Base-by-base conservation (phyloP, 2,888 invertebrate species). In the Polietes domitor region DNA sequence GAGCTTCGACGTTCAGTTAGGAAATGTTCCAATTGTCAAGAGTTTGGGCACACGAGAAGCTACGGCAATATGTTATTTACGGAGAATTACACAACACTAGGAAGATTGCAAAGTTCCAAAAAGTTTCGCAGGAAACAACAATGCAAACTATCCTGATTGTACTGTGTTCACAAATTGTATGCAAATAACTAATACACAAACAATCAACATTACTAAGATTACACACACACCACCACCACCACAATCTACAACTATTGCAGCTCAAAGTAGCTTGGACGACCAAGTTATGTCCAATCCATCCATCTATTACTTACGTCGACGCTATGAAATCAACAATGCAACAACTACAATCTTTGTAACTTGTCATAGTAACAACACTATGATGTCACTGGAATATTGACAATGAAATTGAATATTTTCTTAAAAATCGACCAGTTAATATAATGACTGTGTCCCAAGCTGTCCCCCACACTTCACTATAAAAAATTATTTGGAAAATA, bases 131-230 rank as follows among this genome's bases (percentile, higher is more conserved):
- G 5, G 19, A n/a, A 50, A 50, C 50, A 2, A 17, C 61, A 26
- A 28, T 61, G n/a, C 61, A 61, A 61, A n/a, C 61, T n/a, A 58
- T 17, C n/a, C 26, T 32, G 24, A 9, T 58, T 58, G 28, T 15
- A 15, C 32, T 61, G 61, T 26, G 61, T 28, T 32, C 58, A 28
- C 2, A 28, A 61, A 61, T 61, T 26, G 15, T 61, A n/a, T 28
- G 61, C 61, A 61, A 61, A 61, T 61, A 61, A 61, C 61, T 61
- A 61, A 61, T 61, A 61, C 61, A 28, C 61, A 61, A 61, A 61
- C 61, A 61, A 61, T 15, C 26, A 61, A 61, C 28, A 32, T 26
- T 61, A 32, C 28, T 28, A 28, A 32, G 28, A 61, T 61, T 61
- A 58, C 58, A 58, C 58, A 55, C 55, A 26, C 58, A 58, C 26